Evolutionary conservation across 2,888 invertebrate species (phyloP).

Genomic region (Pedicia rivosa): DNA sequence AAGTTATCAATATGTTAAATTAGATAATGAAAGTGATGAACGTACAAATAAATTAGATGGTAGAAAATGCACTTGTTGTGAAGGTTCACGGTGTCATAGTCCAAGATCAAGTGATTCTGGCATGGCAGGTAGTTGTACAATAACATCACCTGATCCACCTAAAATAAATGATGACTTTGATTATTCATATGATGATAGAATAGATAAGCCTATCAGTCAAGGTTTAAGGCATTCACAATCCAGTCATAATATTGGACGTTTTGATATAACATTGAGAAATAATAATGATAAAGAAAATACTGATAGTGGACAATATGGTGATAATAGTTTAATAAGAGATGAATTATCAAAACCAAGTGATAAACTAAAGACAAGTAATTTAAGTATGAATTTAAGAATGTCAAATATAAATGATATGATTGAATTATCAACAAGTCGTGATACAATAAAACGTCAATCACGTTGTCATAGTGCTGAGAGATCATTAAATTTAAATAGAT

Average conservation of each 20-base stretch:
- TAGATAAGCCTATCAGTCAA: constrained; percentile 15
- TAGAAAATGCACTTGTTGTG: constrained; percentile 38
- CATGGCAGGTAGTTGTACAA: constrained; percentile 66
- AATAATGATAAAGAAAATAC: constrained; percentile 5
- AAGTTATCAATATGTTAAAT: constrained; percentile 33
- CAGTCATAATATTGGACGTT: constrained; percentile 19
- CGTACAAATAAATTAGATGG: constrained; percentile 1
- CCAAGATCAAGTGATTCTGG: constrained; percentile 63
- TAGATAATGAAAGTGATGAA: constrained; percentile 2
- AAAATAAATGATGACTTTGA: constrained; percentile 14
- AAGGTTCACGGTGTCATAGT: constrained; percentile 46
- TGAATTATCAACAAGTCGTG: constrained; percentile 27
- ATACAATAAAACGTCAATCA: constrained; percentile 7
- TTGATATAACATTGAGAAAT: constrained; percentile 16
- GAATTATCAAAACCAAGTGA: constrained; percentile 5
- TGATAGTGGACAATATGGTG: constrained; percentile 10
- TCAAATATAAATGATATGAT: constrained; percentile 6
- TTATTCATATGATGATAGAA: constrained; percentile 10
- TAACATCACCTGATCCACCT: constrained; percentile 57
- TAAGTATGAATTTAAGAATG: constrained; percentile 1
- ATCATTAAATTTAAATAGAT: constrained; percentile 20
- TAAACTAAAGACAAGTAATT: constrained; percentile 2
- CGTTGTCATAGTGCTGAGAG: constrained; percentile 13
- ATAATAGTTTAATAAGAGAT: constrained; percentile 7
- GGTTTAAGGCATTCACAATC: constrained; percentile 12